Percentiles rank a stretch among this genome's conserved stretches.
These are phyloP conservation scores for Ctenopoma multispine DNA, from an alignment of 2,797 vertebrate genomes.

Conservation along the genomic window DNA sequence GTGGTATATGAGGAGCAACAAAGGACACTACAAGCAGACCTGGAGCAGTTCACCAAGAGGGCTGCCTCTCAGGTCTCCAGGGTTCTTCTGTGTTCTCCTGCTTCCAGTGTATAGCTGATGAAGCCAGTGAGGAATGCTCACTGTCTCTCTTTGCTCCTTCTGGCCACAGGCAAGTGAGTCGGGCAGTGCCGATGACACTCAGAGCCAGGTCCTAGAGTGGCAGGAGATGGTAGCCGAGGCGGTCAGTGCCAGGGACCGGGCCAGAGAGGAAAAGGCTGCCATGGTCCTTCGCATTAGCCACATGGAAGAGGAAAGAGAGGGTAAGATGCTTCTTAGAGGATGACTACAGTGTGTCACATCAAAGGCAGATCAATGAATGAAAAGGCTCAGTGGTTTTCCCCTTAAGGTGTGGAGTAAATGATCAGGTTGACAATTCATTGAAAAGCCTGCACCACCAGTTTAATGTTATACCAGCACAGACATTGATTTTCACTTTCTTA, in stretches of 20 bases:
- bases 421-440: not conserved
- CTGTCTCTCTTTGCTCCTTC: not conserved
- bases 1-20: constrained; percentile 93
- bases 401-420: not conserved
- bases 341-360: not conserved
- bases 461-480: not conserved
- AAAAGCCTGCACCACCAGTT: not conserved
- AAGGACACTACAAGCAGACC: constrained; percentile 90
- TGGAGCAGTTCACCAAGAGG: constrained; percentile 93
- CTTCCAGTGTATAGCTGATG: not conserved
- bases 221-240: constrained; percentile 88
- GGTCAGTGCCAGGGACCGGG: constrained; percentile 83
- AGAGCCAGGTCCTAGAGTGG: constrained; percentile 92
- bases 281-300: constrained; percentile 89
- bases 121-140: not conserved
- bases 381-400: not conserved
- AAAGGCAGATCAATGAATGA: not conserved
- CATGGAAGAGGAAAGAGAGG: constrained; percentile 95
- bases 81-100: too few relatives aligned
- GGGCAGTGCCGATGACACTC: constrained; percentile 90
- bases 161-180: constrained; percentile 88
- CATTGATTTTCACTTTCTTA: not conserved
- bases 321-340: constrained; percentile 74
- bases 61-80: constrained; percentile 90
- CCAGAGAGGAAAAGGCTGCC: constrained; percentile 86